Evolutionary conservation across 2,113 vertebrate genomes (phyloP).

Genomic region (Pangasianodon gigas): DNA sequence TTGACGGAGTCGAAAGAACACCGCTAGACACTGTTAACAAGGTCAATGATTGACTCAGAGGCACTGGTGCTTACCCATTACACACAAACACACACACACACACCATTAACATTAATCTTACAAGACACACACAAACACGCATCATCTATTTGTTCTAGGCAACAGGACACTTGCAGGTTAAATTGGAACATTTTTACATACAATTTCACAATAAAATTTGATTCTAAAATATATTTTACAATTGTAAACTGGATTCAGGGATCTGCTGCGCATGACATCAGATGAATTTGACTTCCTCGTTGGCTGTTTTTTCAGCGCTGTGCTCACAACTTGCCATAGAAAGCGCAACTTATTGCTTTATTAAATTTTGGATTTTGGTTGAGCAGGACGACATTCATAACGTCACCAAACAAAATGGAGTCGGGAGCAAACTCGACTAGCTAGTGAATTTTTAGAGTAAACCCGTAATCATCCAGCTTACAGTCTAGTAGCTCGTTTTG

Average conservation of each 20-base stretch:
- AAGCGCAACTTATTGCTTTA: not conserved
- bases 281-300: not conserved
- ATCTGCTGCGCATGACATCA: not conserved
- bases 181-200: not conserved
- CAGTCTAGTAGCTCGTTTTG: too few relatives aligned
- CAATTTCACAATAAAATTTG: not conserved
- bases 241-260: not conserved
- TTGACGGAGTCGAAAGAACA: constrained; percentile 48
- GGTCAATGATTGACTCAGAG: constrained; percentile 50
- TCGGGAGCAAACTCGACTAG: too few relatives aligned
- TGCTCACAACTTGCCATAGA: too few relatives aligned
- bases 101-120: constrained; percentile 55
- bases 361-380: not conserved
- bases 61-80: constrained; percentile 46
- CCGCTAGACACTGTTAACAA: constrained; percentile 50
- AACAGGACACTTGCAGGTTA: not conserved
- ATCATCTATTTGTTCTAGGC: constrained; percentile 3
- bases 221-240: not conserved
- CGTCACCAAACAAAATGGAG: not conserved
- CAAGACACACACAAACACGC: constrained; percentile 41
- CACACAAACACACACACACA: constrained; percentile 29
- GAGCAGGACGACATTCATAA: not conserved
- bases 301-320: too few relatives aligned
- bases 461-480: not conserved
- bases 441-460: not conserved